These are phyloP conservation scores for Blastomussa wellsi DNA, from an alignment of 92 coral and sea anemone species.

Conservation along the genomic window DNA sequence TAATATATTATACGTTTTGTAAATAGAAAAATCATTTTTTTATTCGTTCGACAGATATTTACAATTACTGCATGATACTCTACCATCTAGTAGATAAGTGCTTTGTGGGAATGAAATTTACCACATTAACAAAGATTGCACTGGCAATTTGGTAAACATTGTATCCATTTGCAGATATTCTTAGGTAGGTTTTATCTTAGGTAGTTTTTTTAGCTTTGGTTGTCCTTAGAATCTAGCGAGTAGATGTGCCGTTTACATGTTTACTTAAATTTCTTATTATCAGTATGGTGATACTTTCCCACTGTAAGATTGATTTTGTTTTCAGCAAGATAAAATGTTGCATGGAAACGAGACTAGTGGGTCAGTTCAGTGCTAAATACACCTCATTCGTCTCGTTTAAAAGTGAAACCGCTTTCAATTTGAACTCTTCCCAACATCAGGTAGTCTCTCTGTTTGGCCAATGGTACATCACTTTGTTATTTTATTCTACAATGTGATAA, in stretches of 20 bases:
- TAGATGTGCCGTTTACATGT: background rate
- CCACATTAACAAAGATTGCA: background rate
- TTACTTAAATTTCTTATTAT: background rate
- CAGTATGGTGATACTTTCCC: background rate
- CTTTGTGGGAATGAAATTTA: background rate
- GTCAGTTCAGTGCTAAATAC: background rate
- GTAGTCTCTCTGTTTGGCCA: background rate
- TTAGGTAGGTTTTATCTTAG: background rate
- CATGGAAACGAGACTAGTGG: background rate
- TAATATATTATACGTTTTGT: conserved; percentile 29
- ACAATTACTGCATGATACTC: conserved; percentile 1
- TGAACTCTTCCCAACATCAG: background rate
- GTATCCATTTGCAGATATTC: background rate
- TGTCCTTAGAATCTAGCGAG: background rate
- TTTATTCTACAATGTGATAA: background rate
- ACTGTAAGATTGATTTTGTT: too few relatives aligned
- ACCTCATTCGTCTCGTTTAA: background rate
- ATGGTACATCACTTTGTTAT: background rate
- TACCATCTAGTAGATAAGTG: background rate
- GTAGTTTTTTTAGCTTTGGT: background rate
- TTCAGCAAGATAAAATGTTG: too few relatives aligned
- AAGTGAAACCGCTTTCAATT: background rate
- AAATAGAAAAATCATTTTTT: conserved; percentile 21
- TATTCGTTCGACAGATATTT: conserved; percentile 15
- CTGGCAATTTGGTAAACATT: background rate